Evolutionary conservation across 2,888 invertebrate species (phyloP).

Genomic region (Eledona agricola): DNA sequence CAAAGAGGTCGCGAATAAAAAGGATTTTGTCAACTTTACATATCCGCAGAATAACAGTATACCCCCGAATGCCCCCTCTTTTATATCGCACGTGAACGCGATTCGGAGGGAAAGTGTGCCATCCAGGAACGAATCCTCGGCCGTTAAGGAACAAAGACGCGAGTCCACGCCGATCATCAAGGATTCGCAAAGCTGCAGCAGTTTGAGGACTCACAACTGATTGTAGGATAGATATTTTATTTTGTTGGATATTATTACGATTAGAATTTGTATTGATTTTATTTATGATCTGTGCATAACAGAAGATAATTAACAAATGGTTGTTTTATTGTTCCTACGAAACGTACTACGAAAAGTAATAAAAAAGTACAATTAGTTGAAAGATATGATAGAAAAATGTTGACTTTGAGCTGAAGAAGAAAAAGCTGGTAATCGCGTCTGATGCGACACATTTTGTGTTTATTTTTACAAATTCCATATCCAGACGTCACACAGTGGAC

Average conservation of each 20-base stretch:
- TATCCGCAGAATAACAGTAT: conserved; percentile 47
- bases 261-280: conserved; percentile 1
- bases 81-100: conserved; percentile 60
- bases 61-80: conserved; percentile 54
- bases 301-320: too few species aligned
- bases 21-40: conserved; percentile 58
- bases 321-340: too few species aligned
- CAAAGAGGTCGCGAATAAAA: conserved; percentile 76
- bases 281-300: conserved; percentile 1
- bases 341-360: too few species aligned
- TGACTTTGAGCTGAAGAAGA: too few species aligned
- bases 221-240: conserved; percentile 6
- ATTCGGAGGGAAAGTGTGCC: conserved; percentile 65
- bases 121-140: conserved; percentile 44
- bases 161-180: conserved; percentile 59
- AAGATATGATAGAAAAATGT: too few species aligned
- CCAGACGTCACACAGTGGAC: too few species aligned
- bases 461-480: too few species aligned
- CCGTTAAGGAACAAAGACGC: conserved; percentile 50
- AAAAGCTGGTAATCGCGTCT: too few species aligned
- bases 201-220: conserved; percentile 55
- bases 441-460: too few species aligned
- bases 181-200: conserved; percentile 63
- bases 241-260: neutral
- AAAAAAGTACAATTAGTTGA: too few species aligned